These are phyloP conservation scores for Drosophila kohkoa DNA, from an alignment of 1,140 invertebrate species.

Conservation along the genomic window DNA sequence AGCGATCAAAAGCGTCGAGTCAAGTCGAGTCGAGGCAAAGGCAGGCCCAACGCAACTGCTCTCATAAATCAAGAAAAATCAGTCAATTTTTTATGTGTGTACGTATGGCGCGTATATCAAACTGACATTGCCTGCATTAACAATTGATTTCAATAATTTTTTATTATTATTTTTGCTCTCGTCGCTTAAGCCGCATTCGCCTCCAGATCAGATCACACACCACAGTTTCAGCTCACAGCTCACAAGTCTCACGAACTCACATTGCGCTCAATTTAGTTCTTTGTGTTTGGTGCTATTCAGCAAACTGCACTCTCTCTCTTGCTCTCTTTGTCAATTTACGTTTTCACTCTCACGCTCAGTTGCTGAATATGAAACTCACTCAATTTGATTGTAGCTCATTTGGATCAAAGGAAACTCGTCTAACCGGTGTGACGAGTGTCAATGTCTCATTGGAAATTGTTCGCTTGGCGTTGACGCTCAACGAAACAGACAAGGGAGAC, in stretches of 20 bases:
- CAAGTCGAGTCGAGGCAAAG: background rate
- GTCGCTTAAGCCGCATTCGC: slow-evolving; percentile 48
- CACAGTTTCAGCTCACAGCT: no score
- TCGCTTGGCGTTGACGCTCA: slow-evolving; percentile 73
- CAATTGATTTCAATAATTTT: slow-evolving; percentile 83
- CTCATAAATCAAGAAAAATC: slow-evolving; percentile 82
- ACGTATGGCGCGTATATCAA: slow-evolving; percentile 59
- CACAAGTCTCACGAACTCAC: slow-evolving; percentile 40
- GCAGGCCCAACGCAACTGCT: slow-evolving; percentile 43
- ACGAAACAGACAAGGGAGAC: slow-evolving; percentile 69
- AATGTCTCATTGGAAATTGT: slow-evolving; percentile 81
- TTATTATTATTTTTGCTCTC: slow-evolving; percentile 77
- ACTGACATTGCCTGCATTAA: slow-evolving; percentile 82
- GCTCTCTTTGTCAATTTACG: background rate
- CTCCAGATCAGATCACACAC: slow-evolving; percentile 45
- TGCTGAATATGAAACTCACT: slow-evolving; percentile 72
- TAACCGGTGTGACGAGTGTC: slow-evolving; percentile 81
- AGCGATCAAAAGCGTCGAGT: slow-evolving; percentile 12
- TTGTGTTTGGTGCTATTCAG: slow-evolving; percentile 17
- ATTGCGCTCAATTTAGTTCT: background rate
- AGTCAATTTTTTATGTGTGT: slow-evolving; percentile 73
- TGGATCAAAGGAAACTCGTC: slow-evolving; percentile 67
- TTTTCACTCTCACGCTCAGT: slow-evolving; percentile 1
- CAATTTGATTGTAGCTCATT: slow-evolving; percentile 35
- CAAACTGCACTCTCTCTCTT: slow-evolving; percentile 15